Evolutionary conservation across 2,113 vertebrate genomes (phyloP), one percentile per base, ranked within the genome.

Genomic region (Onychostoma macrolepis): DNA sequence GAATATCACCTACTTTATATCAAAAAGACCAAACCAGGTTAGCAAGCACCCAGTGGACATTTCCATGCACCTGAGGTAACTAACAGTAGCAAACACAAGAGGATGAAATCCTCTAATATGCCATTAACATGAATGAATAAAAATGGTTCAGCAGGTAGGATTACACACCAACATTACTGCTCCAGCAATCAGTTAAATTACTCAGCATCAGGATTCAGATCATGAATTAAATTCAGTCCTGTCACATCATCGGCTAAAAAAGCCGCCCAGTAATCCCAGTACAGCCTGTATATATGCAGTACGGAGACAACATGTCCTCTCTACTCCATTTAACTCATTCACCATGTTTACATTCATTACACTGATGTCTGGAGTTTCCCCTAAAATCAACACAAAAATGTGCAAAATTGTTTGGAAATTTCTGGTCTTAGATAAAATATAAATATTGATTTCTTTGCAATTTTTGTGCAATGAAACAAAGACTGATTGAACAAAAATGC

Each of bases 101-200:
- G 38, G 28, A 53, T 67, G 38, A 82, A 65, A 65, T 45, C 38
- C n/a, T 30, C 33, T 65, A 67, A 67, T 45, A 48, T 48, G 6
- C 5, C 43, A 71, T 48, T 33, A 30, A 80, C 74, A 36, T 53
- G 43, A 28, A 86, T 86, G 83, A 83, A 80, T 80, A 69, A 50
- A 58, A 71, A 28, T 5, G 4, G 63, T 50, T 81, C 58, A 81
- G 58, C 74, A 67, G 84, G 63, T 89, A 61, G 76, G 85, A 90
- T 90, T 90, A 88, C 77, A 78, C 41, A 77, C 76, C 50, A 41
- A 26, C 38, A 61, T 61, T 63, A 63, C 11, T 21, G 80, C 67
- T 69, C 45, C 2, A 33, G 69, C 78, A 88, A 88, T 90, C 87
- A 85, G 85, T 87, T 41, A 90, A 90, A 88, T 88, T 41, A 85